Evolutionary conservation across 1,140 invertebrate genomes (phyloP), one percentile per base, ranked within the genome.

Genomic region (Carcinoscorpius rotundicauda): DNA sequence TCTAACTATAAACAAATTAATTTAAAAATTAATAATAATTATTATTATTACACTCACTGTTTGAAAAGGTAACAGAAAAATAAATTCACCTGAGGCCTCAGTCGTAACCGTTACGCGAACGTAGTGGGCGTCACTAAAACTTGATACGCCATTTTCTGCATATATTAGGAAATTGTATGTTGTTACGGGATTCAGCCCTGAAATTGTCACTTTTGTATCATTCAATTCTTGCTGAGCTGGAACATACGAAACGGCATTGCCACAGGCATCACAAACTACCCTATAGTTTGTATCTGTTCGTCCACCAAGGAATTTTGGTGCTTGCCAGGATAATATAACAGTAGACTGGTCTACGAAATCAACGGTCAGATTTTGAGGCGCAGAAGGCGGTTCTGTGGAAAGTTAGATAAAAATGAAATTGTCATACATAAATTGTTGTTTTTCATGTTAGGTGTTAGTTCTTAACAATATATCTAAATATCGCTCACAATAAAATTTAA

Each of bases 111-210:
- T 87, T 60, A 96, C 88, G 75, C 93, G 90, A 9, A 89, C 83
- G 78, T 85, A 91, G 73, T 89, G 86, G 11, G 73, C 72, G 10
- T 75, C 72, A 3, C 73, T 73, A 75, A 79, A 74, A 62, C 82
- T 80, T 1, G 86, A 87, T 3, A 92, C 86, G 0, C 90, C 89
- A 77, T 93, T 94, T 72, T 88, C 84, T 5, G 91, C 85, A 75
- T 86, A 89, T 6, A 97, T 86, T 82, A 91, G 87, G 72, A 97
- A 90, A 59, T 85, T 84, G 76, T 97, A 98, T 29, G 87, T 88
- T 48, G 91, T 93, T 4, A 93, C 89, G 3, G 93, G 89, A 75
- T 91, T 91, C 58, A 98, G 79, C 57, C 90, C 91, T 55, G 86
- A 87, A 69, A 97, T 85, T 9, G 90, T 94, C 4, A 97, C 86